Percentiles rank a stretch among this genome's conserved stretches.
These are phyloP conservation scores for Serranus cabrilla DNA, from an alignment of 2,797 vertebrate genomes.

Conservation along the genomic window DNA sequence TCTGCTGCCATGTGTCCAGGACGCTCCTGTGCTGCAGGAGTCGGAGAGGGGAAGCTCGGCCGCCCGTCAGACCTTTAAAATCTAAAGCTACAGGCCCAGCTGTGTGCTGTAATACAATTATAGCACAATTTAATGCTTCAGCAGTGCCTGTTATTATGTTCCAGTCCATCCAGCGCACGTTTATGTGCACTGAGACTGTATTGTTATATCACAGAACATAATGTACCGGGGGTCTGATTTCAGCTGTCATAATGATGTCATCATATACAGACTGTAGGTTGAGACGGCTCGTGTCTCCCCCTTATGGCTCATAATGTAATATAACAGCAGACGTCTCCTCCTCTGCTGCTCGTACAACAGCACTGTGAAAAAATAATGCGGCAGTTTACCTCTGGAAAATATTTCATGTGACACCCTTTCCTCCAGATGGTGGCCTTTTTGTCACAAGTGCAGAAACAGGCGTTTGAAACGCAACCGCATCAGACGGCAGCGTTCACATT, in stretches of 20 bases:
- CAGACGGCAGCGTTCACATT: conserved; percentile 46
- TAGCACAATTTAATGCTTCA: conserved; percentile 53
- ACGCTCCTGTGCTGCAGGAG: conserved; percentile 17
- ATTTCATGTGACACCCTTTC: conserved; percentile 36
- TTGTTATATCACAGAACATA: conserved; percentile 45
- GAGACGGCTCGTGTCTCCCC: conserved; percentile 64
- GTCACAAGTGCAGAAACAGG: conserved; percentile 33
- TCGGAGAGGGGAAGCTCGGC: conserved; percentile 35
- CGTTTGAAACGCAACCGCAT: conserved; percentile 49
- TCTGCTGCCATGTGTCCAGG: conserved; percentile 57
- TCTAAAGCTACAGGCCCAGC: conserved; percentile 43
- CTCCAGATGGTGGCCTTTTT: conserved; percentile 53
- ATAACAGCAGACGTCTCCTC: conserved; percentile 32
- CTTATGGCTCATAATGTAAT: conserved; percentile 52
- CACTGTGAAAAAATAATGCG: conserved; percentile 37
- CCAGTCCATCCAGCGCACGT: conserved; percentile 19
- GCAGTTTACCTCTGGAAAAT: conserved; percentile 41
- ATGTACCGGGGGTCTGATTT: conserved; percentile 60
- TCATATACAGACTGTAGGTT: conserved; percentile 46
- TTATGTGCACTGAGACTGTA: conserved; percentile 16
- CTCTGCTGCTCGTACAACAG: conserved; percentile 37
- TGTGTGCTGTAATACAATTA: conserved; percentile 47
- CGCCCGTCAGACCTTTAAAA: conserved; percentile 40
- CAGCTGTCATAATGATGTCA: conserved; percentile 55
- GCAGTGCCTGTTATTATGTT: conserved; percentile 36